Evolutionary conservation across 2,888 invertebrate genomes (phyloP), one percentile per base, ranked within the genome.

Genomic region (Drosophila tripunctata): DNA sequence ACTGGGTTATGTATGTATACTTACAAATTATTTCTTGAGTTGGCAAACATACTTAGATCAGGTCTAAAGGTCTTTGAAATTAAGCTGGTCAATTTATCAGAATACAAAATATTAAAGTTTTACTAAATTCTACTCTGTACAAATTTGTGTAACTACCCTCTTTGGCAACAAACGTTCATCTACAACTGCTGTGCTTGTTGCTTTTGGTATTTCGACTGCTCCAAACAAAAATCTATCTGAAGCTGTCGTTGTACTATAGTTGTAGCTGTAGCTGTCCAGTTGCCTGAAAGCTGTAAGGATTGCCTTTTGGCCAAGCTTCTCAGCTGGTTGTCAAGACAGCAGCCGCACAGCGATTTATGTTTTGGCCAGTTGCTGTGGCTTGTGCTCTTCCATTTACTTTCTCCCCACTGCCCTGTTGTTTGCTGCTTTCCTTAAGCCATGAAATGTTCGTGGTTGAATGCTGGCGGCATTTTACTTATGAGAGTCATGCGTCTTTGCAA

Each of bases 391-490:
- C 45, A 36, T 15, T 38, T 38, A 19, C n/a, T n/a, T n/a, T n/a
- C n/a, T n/a, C n/a, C n/a, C n/a, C n/a, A n/a, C n/a, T n/a, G n/a
- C n/a, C n/a, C n/a, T 38, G 27, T 40, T 58, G 45, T 56, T 8
- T 30, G 50, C 61, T 27, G 27, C 27, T 27, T 54, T 50, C 41
- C 52, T 52, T 61, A 62, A 64, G 68, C 71, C 50, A 44, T 41
- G 15, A 63, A 61, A 50, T 43, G 15, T 31, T 31, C 8, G 14
- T 48, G 3, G 35, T 36, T 45, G 44, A 47, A 24, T 48, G 68
- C 69, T 54, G 36, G 30, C 44, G 78, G 78, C 78, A 67, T 75
- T 84, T 80, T 73, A 73, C 80, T 78, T 80, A 84, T 78, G 84
- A 75, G 67, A 69, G 81, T 77, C 77, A 82, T 82, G 80, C 67